Evolutionary conservation across 2,113 vertebrate species (phyloP).

Genomic region (Bucco capensis): DNA sequence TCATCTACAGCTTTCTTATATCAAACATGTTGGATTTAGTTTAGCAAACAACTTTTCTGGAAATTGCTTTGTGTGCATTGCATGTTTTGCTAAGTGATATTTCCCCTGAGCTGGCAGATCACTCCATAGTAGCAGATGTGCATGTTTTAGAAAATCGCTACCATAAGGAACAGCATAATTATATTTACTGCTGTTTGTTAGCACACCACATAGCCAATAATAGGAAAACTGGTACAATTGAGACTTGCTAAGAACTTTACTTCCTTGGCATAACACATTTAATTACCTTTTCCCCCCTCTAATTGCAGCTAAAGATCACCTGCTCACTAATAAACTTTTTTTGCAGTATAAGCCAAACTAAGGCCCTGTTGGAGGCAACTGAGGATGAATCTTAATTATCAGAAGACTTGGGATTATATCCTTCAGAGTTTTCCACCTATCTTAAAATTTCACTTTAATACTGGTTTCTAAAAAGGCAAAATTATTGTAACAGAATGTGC

Average conservation of each 20-base stretch:
- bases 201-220: background rate
- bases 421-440: background rate
- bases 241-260: constrained; percentile 1
- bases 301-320: background rate
- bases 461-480: background rate
- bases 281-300: constrained; percentile 4
- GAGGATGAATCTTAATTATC: background rate
- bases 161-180: constrained; percentile 71
- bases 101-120: constrained; percentile 66
- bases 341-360: background rate
- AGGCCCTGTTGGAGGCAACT: background rate
- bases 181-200: constrained; percentile 68
- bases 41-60: constrained; percentile 59
- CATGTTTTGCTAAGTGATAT: constrained; percentile 65
- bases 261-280: background rate
- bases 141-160: constrained; percentile 61
- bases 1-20: constrained; percentile 12
- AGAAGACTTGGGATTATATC: background rate
- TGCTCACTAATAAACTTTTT: background rate
- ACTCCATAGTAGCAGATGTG: constrained; percentile 62
- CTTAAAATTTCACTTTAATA: background rate
- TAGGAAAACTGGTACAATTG: constrained; percentile 32
- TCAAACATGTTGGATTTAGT: constrained; percentile 18
- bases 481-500: background rate
- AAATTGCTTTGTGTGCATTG: constrained; percentile 57